A percentile compares a stretch with the other conserved stretches of the same genome.
phyloP scores from a whole-genome alignment of 2,113 vertebrate species.

The Polyodon spathula region DNA sequence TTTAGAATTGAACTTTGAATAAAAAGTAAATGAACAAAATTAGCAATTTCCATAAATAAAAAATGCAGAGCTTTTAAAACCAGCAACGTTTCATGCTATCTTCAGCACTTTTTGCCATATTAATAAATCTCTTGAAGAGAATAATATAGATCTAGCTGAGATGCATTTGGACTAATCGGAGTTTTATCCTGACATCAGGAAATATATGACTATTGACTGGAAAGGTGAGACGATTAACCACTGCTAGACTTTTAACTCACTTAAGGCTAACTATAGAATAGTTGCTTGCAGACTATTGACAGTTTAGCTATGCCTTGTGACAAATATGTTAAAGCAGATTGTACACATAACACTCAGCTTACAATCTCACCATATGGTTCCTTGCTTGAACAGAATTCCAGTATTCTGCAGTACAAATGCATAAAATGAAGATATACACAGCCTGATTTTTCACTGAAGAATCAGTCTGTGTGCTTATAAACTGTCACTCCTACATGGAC shows the following conservation, averaged over 20 bases:
- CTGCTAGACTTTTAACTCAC: slow-evolving; percentile 30
- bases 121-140: slow-evolving; percentile 19
- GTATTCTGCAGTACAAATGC: no score
- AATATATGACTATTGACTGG: slow-evolving; percentile 47
- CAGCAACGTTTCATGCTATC: no score
- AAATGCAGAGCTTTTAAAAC: no score
- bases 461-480: background rate
- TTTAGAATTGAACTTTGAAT: no score
- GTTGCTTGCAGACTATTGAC: background rate
- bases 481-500: no score
- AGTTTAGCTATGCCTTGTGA: background rate
- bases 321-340: background rate
- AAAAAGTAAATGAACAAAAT: no score
- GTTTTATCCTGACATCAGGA: slow-evolving; percentile 43
- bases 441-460: background rate
- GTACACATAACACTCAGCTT: no score
- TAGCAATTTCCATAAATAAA: no score
- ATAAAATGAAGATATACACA: background rate
- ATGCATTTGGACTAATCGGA: slow-evolving; percentile 43
- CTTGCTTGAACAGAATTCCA: no score
- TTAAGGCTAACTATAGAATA: slow-evolving; percentile 36
- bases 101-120: slow-evolving; percentile 19
- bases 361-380: no score
- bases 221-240: slow-evolving; percentile 46
- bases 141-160: slow-evolving; percentile 32